These are phyloP conservation scores for Oegoconia quadripuncta DNA, from an alignment of 2,888 invertebrate genomes.

Conservation along the genomic window DNA sequence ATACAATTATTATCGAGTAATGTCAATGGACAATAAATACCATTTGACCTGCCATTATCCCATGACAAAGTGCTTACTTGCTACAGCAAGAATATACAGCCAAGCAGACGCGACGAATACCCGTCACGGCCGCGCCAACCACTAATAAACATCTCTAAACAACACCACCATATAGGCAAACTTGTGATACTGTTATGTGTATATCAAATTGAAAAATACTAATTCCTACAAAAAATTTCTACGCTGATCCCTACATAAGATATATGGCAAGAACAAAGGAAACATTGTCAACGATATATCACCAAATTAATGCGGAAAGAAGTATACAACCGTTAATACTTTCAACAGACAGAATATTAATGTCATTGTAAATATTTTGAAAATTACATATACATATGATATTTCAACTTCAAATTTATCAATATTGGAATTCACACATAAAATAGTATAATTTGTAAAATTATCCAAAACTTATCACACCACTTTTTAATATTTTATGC, in stretches of 20 bases:
- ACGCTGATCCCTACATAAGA: slow-evolving; percentile 72
- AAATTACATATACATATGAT: slow-evolving; percentile 48
- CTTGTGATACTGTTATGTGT: slow-evolving; percentile 70
- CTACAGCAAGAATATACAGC: slow-evolving; percentile 75
- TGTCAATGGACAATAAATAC: slow-evolving; percentile 78
- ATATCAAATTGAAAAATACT: slow-evolving; percentile 73
- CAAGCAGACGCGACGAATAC: slow-evolving; percentile 55
- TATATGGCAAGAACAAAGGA: slow-evolving; percentile 77
- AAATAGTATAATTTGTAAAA: slow-evolving; percentile 79
- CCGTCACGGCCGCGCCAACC: slow-evolving; percentile 51
- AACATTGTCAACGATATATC: slow-evolving; percentile 62
- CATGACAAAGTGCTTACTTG: slow-evolving; percentile 70
- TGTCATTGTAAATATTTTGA: slow-evolving; percentile 50
- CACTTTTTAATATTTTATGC: slow-evolving; percentile 75
- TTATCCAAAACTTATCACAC: slow-evolving; percentile 80
- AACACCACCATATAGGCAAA: slow-evolving; percentile 69
- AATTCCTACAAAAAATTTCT: slow-evolving; percentile 68
- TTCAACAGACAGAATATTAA: slow-evolving; percentile 40
- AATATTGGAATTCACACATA: slow-evolving; percentile 74
- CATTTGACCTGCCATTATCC: slow-evolving; percentile 73
- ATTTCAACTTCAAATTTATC: slow-evolving; percentile 63
- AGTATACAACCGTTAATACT: slow-evolving; percentile 53
- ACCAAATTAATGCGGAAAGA: slow-evolving; percentile 49
- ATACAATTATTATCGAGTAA: slow-evolving; percentile 79
- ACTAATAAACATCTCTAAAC: slow-evolving; percentile 70